phyloP scores from a whole-genome alignment of 2,797 vertebrate species.

The Arctocebus calabarensis region DNA sequence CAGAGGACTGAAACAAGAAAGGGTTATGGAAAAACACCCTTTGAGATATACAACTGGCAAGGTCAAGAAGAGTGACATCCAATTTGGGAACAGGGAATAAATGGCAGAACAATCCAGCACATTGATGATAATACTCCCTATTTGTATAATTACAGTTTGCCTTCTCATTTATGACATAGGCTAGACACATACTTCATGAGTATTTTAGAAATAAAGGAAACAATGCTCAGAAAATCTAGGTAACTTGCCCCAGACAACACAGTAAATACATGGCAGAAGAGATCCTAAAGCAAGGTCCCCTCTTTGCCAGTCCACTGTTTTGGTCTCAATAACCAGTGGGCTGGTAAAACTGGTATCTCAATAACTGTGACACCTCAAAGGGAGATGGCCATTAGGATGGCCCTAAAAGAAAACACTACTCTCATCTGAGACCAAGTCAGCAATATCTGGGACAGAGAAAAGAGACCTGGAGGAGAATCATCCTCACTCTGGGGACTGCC shows the following conservation, averaged over 20 bases:
- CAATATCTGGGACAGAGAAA: background rate
- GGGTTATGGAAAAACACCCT: background rate
- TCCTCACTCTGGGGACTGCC: background rate
- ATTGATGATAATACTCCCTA: background rate
- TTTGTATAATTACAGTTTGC: background rate
- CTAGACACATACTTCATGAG: background rate
- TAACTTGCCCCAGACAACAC: background rate
- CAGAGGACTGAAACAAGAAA: background rate
- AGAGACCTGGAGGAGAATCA: background rate
- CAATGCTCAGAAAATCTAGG: background rate
- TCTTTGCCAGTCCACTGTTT: background rate
- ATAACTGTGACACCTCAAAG: background rate
- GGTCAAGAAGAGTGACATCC: background rate
- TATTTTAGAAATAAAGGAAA: constrained; percentile 25
- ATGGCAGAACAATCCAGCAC: background rate
- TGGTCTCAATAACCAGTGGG: background rate
- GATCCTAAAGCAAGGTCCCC: background rate
- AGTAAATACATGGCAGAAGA: background rate
- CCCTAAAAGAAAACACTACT: background rate
- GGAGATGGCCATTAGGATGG: background rate
- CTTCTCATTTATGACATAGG: background rate
- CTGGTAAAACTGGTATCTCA: no score
- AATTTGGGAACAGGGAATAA: background rate
- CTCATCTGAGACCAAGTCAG: background rate
- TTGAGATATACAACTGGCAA: background rate